Base-by-base conservation (phyloP, 2,888 invertebrate genomes). In the Teinopalpus imperialis region DNA sequence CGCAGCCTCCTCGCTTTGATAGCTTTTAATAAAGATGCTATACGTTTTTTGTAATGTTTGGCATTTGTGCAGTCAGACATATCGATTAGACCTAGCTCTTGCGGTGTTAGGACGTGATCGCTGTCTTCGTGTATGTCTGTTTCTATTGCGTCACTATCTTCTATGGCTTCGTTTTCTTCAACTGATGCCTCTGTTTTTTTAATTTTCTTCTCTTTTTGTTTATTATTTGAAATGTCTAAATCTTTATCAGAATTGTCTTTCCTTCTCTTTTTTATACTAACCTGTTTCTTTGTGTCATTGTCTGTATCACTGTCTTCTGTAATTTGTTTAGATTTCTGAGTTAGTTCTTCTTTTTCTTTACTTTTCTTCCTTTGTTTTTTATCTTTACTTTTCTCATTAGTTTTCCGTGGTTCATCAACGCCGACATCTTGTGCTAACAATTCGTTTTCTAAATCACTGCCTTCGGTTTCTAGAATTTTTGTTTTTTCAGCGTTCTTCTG, bases 101-200 rank as follows among this genome's bases (percentile, higher is more conserved):
- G 65, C 0, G 78, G 70, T 0, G 67, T 68, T 0, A 85, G 39
- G 2, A 69, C 24, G 23, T 74, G 55, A 8, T 74, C 75, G 5
- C 54, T 60, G n/a, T 76, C 74, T 41, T 81, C 77, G 4, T 71
- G 51, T 6, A 76, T 45, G 13, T 83, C 80, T 10, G 78, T 75
- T 34, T 83, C 82, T 46, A 82, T 81, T 0, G 69, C 72, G 27
- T 85, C 82, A 42, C 81, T 86, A 39, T 81, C 78, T 57, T 78
- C 75, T 36, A 69, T 52, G 12, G 45, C 27, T 27, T 49, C 50
- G 29, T 54, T 31, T 34, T 55, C 41, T 36, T 16, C 44, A 47
- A 6, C 31, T 45, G 54, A 45, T 46, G 30, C 14, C 23, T 29
- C 9, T 21, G 44, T 8, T 5, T 47, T 41, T 35, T 48, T 43